Percentiles rank a stretch among this genome's conserved stretches.
These are phyloP conservation scores for Zaprionus davidi DNA, from an alignment of 1,140 invertebrate species.

Conservation along the genomic window DNA sequence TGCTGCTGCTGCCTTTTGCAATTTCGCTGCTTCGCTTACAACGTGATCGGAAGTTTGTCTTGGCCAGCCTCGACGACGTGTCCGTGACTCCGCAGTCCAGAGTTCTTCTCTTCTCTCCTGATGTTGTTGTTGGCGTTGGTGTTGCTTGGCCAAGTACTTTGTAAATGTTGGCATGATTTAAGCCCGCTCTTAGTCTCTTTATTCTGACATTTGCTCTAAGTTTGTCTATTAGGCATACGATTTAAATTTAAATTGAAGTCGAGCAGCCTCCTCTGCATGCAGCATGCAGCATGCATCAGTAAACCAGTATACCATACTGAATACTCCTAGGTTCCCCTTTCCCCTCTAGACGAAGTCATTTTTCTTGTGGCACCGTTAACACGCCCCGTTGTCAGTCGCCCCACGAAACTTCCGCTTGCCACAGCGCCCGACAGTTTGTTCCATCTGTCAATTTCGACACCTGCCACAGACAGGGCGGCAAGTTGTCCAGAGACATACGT, in stretches of 20 bases:
- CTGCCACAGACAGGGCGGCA: conserved; percentile 58
- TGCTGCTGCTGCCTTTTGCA: conserved; percentile 47
- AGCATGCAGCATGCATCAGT: conserved; percentile 3
- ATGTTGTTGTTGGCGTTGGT: neutral
- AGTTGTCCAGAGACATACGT: conserved; percentile 22
- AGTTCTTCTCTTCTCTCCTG: conserved; percentile 28
- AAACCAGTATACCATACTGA: neutral
- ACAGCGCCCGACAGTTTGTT: conserved; percentile 48
- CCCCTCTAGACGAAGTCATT: conserved; percentile 21
- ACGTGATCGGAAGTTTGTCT: conserved; percentile 82
- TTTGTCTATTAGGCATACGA: conserved; percentile 82
- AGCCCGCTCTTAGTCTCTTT: conserved; percentile 81
- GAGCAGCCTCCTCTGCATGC: conserved; percentile 23
- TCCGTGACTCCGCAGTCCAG: conserved; percentile 45
- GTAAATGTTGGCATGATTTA: conserved; percentile 83
- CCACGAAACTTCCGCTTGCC: conserved; percentile 36
- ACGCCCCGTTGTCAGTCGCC: conserved; percentile 45
- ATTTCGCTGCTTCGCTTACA: conserved; percentile 70
- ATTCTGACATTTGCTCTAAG: conserved; percentile 78
- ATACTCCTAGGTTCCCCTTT: conserved; percentile 28
- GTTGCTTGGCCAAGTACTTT: conserved; percentile 67
- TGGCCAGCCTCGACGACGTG: conserved; percentile 58
- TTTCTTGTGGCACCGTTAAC: conserved; percentile 36
- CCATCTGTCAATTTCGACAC: conserved; percentile 79
- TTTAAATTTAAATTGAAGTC: conserved; percentile 83